Conservation (phyloP, 2,797 vertebrate species). For the Orientallactaga sibirica region DNA sequence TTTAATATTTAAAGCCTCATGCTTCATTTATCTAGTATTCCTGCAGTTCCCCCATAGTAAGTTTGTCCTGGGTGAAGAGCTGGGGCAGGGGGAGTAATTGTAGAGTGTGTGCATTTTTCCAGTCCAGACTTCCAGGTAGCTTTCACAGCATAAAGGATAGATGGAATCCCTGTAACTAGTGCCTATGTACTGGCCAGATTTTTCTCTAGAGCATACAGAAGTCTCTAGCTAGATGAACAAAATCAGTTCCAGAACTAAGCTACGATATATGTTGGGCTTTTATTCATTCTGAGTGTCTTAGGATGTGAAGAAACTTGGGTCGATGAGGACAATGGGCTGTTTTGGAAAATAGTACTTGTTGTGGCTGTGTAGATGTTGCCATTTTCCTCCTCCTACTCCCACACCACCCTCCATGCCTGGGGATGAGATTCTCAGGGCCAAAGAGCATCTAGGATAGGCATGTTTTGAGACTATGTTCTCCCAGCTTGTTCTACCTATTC, state of each 20-base stretch:
- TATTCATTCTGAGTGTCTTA: neutral
- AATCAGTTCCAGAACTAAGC: neutral
- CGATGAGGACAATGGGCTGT: too few relatives aligned
- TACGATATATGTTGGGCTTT: neutral
- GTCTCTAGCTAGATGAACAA: neutral
- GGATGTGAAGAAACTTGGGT: neutral
- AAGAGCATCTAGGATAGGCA: neutral
- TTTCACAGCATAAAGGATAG: neutral
- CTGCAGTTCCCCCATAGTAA: neutral
- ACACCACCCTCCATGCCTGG: neutral
- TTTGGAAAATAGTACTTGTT: neutral
- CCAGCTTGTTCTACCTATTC: neutral
- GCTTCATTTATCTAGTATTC: neutral
- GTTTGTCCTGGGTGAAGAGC: neutral
- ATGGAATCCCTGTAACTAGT: neutral
- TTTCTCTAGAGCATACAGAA: neutral
- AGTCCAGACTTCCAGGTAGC: neutral
- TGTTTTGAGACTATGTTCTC: neutral
- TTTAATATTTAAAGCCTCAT: neutral
- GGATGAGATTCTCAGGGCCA: neutral
- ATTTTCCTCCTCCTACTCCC: too few relatives aligned
- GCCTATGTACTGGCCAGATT: too few relatives aligned
- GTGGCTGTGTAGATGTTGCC: too few relatives aligned
- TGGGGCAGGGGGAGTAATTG: neutral
- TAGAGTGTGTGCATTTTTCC: neutral